Evolutionary conservation across 2,888 invertebrate species (phyloP).

Genomic region (Caenorhabditis drosophilae): DNA sequence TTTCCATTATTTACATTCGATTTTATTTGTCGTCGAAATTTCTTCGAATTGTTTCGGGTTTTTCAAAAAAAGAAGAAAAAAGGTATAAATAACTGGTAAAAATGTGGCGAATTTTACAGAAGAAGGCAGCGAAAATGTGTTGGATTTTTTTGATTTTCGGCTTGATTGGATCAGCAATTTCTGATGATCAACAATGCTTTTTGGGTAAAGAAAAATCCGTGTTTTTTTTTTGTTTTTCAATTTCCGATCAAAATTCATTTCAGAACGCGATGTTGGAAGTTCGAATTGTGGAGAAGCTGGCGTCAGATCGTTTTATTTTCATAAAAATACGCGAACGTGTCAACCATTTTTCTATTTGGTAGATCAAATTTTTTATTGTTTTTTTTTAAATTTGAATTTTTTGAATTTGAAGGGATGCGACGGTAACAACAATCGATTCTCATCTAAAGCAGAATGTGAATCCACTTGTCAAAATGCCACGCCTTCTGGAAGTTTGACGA

Average conservation of each 20-base stretch:
- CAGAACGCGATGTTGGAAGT: slow-evolving; percentile 14
- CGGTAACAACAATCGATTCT: slow-evolving; percentile 62
- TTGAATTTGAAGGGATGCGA: slow-evolving; percentile 51
- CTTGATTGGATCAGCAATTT: too few species aligned
- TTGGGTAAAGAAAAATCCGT: too few species aligned
- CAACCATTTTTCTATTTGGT: slow-evolving; percentile 66
- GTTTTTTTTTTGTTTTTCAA: too few species aligned
- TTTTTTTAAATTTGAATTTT: slow-evolving; percentile 3
- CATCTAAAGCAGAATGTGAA: slow-evolving; percentile 50
- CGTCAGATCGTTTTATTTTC: slow-evolving; percentile 60
- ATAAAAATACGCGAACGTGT: slow-evolving; percentile 55
- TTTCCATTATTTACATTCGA: too few species aligned
- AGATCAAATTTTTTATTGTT: slow-evolving; percentile 2
- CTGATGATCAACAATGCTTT: too few species aligned
- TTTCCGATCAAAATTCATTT: neutral
- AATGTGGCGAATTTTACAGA: too few species aligned
- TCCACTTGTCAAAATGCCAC: slow-evolving; percentile 22
- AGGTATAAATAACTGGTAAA: too few species aligned
- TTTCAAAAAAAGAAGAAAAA: too few species aligned
- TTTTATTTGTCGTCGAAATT: too few species aligned
- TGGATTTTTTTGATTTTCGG: too few species aligned
- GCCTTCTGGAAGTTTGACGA: slow-evolving; percentile 13
- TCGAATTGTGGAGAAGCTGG: slow-evolving; percentile 52
- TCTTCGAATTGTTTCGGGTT: too few species aligned
- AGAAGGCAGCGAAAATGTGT: too few species aligned